phyloP scores from a whole-genome alignment of 2,113 vertebrate genomes.

The Suricata suricatta region DNA sequence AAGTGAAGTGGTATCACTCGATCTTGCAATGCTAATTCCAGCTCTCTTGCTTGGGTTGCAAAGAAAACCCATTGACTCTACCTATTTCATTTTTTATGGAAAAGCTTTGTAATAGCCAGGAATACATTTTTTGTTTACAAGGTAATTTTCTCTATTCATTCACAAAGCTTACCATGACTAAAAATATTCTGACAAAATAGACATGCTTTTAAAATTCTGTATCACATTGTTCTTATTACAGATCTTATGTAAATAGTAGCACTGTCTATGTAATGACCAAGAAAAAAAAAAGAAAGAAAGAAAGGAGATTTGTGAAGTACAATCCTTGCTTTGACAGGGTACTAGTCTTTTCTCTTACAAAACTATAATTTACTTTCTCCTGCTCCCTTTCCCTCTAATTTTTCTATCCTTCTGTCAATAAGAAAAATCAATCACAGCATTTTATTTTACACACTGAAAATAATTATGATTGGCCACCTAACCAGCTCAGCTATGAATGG shows the following conservation, averaged over 20 bases:
- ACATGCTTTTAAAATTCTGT: conserved; percentile 29
- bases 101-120: conserved; percentile 12
- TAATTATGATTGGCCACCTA: conserved; percentile 46
- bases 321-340: conserved; percentile 52
- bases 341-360: conserved; percentile 27
- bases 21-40: neutral
- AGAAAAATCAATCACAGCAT: conserved; percentile 22
- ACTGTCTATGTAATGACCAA: neutral
- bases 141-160: conserved; percentile 7
- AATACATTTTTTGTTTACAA: neutral
- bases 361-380: conserved; percentile 57
- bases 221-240: conserved; percentile 10
- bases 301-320: conserved; percentile 22
- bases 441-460: conserved; percentile 65
- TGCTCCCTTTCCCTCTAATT: conserved; percentile 10
- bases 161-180: conserved; percentile 24
- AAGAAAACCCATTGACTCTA: conserved; percentile 18
- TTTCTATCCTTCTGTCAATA: conserved; percentile 61
- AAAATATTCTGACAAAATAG: conserved; percentile 51
- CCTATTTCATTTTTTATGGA: conserved; percentile 33
- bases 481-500: conserved; percentile 21
- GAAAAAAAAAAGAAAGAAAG: neutral
- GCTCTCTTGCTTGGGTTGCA: neutral
- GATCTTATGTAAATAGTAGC: neutral
- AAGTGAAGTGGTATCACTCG: neutral